Evolutionary conservation across 1,140 invertebrate genomes (phyloP).

Genomic region (Leucophenga varia): DNA sequence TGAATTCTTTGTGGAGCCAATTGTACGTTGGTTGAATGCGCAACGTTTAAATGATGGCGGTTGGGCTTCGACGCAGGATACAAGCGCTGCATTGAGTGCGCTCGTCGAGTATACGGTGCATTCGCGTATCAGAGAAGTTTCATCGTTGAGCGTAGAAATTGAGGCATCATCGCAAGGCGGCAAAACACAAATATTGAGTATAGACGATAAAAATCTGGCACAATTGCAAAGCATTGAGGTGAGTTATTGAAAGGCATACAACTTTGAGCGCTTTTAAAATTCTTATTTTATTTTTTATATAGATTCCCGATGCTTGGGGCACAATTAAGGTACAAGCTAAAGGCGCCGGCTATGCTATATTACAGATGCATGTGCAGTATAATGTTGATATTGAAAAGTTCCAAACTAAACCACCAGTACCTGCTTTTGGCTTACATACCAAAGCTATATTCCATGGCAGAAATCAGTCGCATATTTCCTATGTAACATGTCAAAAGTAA

Average conservation of each 20-base stretch:
- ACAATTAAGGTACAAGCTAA: constrained; percentile 86
- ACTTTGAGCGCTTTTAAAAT: neutral
- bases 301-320: constrained; percentile 91
- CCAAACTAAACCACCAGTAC: constrained; percentile 80
- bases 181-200: constrained; percentile 65
- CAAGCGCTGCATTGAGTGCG: constrained; percentile 84
- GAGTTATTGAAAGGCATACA: constrained; percentile 24
- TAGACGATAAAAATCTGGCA: constrained; percentile 76
- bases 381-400: constrained; percentile 88
- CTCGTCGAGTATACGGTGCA: constrained; percentile 87
- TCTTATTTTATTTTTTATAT: constrained; percentile 16
- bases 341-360: constrained; percentile 87
- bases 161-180: constrained; percentile 82
- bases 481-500: constrained; percentile 79
- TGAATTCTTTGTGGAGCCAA: constrained; percentile 76
- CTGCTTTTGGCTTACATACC: constrained; percentile 73
- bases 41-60: constrained; percentile 90
- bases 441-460: constrained; percentile 78
- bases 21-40: constrained; percentile 91
- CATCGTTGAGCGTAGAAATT: constrained; percentile 74
- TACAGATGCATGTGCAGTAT: constrained; percentile 93
- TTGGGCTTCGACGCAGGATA: constrained; percentile 89
- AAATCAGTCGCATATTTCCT: constrained; percentile 90
- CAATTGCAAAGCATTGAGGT: constrained; percentile 74
- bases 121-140: constrained; percentile 84